Conservation (phyloP, 2,888 invertebrate genomes). For the Tenodera sinensis region DNA sequence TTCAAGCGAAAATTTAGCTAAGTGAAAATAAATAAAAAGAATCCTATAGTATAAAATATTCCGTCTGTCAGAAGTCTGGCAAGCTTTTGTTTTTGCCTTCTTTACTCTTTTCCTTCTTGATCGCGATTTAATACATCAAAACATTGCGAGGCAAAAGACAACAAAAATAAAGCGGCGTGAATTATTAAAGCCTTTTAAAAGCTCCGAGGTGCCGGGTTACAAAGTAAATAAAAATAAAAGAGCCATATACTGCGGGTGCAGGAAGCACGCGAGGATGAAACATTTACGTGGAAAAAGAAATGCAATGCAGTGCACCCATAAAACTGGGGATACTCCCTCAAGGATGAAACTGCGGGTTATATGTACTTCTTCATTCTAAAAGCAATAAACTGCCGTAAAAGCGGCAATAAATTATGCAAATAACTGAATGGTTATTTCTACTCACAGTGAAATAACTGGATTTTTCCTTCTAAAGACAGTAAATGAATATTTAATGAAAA, state of each 20-base stretch:
- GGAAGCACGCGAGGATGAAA: not conserved
- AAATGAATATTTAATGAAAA: not conserved
- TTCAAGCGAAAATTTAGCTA: too few species aligned
- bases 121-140: not conserved
- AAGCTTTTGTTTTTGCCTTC: not conserved
- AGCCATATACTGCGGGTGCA: not conserved
- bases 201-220: not conserved
- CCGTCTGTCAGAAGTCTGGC: not conserved
- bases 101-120: not conserved
- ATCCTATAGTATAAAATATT: too few species aligned
- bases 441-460: not conserved
- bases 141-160: not conserved
- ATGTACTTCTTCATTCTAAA: not conserved
- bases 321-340: not conserved
- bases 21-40: too few species aligned
- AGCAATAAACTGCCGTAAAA: not conserved
- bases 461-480: not conserved
- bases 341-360: not conserved
- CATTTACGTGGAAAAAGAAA: not conserved
- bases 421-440: not conserved
- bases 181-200: not conserved
- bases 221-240: too few species aligned
- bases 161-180: not conserved
- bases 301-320: not conserved
- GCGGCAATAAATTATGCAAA: not conserved